phyloP scores from a whole-genome alignment of 2,797 vertebrate genomes.

The Macrochelys suwanniensis region DNA sequence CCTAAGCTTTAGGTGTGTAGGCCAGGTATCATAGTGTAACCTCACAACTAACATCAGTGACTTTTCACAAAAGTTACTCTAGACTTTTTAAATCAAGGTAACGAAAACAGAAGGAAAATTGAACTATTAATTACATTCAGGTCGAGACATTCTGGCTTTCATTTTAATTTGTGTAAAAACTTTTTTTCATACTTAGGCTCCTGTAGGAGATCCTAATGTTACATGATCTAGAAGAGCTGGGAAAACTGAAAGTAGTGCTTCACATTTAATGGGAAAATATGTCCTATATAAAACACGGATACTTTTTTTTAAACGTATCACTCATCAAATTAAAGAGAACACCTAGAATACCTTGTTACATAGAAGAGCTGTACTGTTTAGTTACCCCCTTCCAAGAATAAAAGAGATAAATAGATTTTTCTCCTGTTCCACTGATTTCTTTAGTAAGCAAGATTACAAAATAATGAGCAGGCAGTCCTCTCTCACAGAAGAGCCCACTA shows the following conservation, averaged over 20 bases:
- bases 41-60: background rate
- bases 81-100: background rate
- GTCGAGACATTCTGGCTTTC: background rate
- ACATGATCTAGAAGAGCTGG: background rate
- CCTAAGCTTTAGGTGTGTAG: background rate
- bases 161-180: background rate
- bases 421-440: background rate
- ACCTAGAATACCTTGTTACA: background rate
- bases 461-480: background rate
- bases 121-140: background rate
- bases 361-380: background rate
- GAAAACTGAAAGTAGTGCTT: fast-evolving
- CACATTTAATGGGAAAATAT: background rate
- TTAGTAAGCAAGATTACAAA: background rate
- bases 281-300: background rate
- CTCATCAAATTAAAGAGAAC: background rate
- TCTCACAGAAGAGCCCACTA: background rate
- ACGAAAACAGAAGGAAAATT: background rate
- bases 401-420: background rate
- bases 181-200: background rate
- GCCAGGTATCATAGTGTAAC: background rate
- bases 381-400: background rate
- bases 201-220: background rate
- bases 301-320: background rate
- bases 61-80: background rate